Evolutionary conservation across 2,113 vertebrate genomes (phyloP).

Genomic region (Atrichornis clamosus): DNA sequence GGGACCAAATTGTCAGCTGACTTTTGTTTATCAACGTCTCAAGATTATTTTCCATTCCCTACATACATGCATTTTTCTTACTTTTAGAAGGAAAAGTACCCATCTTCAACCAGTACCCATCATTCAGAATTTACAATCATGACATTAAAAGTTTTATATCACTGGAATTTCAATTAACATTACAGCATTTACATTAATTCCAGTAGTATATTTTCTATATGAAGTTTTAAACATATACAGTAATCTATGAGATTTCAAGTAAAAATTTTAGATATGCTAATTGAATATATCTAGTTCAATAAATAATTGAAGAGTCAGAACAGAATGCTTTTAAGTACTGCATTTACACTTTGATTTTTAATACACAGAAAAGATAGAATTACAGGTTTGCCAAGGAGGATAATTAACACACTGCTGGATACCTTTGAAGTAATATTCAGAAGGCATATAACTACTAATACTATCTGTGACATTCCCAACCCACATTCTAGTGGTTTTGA

Average conservation of each 20-base stretch:
- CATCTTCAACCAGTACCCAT: not conserved
- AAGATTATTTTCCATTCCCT: not conserved
- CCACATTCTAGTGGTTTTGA: not conserved
- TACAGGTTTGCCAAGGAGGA: not conserved
- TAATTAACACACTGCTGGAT: not conserved
- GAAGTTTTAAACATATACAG: not conserved
- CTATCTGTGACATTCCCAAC: not conserved
- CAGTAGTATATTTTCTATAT: not conserved
- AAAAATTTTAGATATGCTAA: not conserved
- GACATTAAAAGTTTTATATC: not conserved
- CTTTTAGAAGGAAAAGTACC: not conserved
- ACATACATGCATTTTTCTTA: fast-evolving
- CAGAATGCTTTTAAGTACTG: not conserved
- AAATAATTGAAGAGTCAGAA: not conserved
- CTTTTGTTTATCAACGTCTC: not conserved
- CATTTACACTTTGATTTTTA: not conserved
- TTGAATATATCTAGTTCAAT: not conserved
- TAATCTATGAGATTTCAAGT: not conserved
- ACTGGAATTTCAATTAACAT: not conserved
- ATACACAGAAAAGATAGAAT: not conserved
- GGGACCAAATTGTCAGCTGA: not conserved
- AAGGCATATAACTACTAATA: not conserved
- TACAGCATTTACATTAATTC: not conserved
- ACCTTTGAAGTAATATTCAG: not conserved
- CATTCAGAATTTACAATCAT: not conserved